phyloP scores from a whole-genome alignment of 2,113 vertebrate species.

The Corapipo altera region DNA sequence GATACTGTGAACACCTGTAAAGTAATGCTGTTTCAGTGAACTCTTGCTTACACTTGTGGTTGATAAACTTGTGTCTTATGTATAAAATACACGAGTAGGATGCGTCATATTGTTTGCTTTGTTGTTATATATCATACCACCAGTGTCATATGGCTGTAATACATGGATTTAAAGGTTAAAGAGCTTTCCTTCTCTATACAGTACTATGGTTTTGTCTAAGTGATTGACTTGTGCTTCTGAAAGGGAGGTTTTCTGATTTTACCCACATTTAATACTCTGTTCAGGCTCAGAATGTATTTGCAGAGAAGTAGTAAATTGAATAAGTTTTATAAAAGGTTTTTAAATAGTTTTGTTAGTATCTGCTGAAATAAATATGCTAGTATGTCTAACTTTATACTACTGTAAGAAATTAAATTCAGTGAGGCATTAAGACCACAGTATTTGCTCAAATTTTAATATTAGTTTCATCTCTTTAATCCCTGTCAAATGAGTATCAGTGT shows the following conservation, averaged over 20 bases:
- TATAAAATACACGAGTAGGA: neutral
- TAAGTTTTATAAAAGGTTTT: neutral
- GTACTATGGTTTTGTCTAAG: neutral
- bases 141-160: neutral
- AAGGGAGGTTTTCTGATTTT: neutral
- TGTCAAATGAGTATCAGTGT: neutral
- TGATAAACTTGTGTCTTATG: neutral
- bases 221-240: neutral
- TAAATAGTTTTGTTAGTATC: neutral
- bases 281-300: neutral
- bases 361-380: neutral
- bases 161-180: neutral
- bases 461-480: neutral
- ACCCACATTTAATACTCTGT: neutral
- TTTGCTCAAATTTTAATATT: neutral
- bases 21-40: neutral
- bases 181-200: neutral
- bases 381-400: neutral
- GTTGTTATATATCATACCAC: accelerated
- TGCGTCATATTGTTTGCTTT: neutral
- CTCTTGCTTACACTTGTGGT: neutral
- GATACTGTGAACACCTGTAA: neutral
- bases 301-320: neutral
- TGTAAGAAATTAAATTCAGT: neutral
- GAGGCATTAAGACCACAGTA: neutral